Evolutionary conservation across 2,797 vertebrate genomes (phyloP).

Genomic region (Morus bassanus): DNA sequence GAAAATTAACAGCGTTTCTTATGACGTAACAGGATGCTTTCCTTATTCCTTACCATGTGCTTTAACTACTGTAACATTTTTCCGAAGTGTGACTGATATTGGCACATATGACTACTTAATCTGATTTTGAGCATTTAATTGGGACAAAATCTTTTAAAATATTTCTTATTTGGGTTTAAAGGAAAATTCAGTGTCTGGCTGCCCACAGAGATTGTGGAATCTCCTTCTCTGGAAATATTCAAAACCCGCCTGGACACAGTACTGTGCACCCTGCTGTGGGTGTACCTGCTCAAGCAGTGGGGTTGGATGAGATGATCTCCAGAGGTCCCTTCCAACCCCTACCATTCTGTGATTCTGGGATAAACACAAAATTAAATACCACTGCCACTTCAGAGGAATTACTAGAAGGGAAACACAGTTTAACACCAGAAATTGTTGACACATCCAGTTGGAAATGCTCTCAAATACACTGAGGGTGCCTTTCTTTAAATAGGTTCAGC

Average conservation of each 20-base stretch:
- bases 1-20: not conserved
- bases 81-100: not conserved
- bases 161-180: not conserved
- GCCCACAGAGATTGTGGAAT: too few species aligned
- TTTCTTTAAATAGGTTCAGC: not conserved
- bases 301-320: too few species aligned
- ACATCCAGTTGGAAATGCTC: not conserved
- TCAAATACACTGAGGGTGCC: not conserved
- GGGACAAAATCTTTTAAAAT: not conserved
- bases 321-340: too few species aligned
- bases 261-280: too few species aligned
- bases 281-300: too few species aligned
- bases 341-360: not conserved
- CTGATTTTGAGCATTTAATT: not conserved
- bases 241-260: too few species aligned
- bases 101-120: not conserved
- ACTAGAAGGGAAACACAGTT: not conserved
- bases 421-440: not conserved
- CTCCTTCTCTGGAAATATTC: too few species aligned
- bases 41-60: not conserved
- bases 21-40: rapidly evolving
- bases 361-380: not conserved
- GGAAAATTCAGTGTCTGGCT: not conserved
- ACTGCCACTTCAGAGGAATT: not conserved
- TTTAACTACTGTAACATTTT: not conserved